Evolutionary conservation across 2,797 vertebrate genomes (phyloP), one percentile per base, ranked within the genome.

Genomic region (Glossophaga mutica): DNA sequence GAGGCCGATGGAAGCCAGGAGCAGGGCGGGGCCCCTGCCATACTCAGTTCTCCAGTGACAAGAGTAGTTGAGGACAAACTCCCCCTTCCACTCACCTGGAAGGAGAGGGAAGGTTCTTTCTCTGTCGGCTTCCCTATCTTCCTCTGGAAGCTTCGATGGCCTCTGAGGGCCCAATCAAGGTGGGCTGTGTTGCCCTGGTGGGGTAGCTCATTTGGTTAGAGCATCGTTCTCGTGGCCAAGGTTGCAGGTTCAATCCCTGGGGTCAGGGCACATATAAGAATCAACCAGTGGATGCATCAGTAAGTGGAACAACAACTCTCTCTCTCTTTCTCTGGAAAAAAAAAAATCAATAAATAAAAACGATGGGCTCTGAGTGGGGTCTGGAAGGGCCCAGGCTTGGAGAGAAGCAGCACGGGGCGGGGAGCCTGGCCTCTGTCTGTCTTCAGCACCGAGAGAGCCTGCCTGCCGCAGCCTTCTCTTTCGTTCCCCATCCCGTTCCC

Each of bases 111-210:
- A 5, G 52, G 65, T 90, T 85, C 77, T 86, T n/a, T 19, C 39
- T 68, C 0, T 2, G 9, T 74, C 62, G 79, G 48, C n/a, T 37
- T n/a, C 32, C n/a, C 42, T 9, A 6, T 67, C 62, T 26, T 67
- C 44, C 22, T 67, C 76, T 74, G 19, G 82, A 67, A 71, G 71
- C n/a, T 62, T 87, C 65, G 0, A 0, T 19, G 52, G 18, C 24
- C 71, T 73, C 16, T 1, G 14, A 48, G 24, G 71, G 9, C 32
- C 16, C 8, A 70, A 22, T 88, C 37, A 22, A n/a, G 70, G 68
- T 42, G 73, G 32, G 34, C 48, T 22, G 0, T 0, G 0, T 65
- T 18, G 32, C 62, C 62, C 62, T n/a, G 62, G 29, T 2, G 2
- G 62, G 62, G 29, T 16, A 15, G 62, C 32, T n/a, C 14, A 6